Evolutionary conservation across 2,113 vertebrate genomes (phyloP).

Genomic region (Caloenas nicobarica): DNA sequence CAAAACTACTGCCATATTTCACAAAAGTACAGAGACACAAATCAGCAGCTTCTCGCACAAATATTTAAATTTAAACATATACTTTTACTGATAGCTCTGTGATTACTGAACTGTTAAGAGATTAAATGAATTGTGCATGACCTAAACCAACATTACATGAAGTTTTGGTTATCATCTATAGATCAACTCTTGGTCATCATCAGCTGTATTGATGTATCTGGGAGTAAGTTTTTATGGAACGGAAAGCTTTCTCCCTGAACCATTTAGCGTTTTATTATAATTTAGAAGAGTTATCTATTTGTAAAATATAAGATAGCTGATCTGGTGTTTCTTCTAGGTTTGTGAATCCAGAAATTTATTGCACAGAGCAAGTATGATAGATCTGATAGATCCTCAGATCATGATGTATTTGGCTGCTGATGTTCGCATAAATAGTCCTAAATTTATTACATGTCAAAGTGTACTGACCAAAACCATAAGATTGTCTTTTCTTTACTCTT

Average conservation of each 20-base stretch:
- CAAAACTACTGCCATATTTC: not conserved
- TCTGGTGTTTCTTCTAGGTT: not conserved
- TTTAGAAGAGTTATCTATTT: not conserved
- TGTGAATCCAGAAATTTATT: not conserved
- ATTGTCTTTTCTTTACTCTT: not conserved
- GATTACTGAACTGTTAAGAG: not conserved
- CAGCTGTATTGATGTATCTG: not conserved
- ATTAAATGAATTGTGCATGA: not conserved
- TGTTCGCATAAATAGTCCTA: not conserved
- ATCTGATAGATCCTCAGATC: not conserved
- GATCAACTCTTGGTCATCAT: not conserved
- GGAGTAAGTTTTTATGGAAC: not conserved
- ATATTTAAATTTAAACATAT: not conserved
- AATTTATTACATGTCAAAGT: not conserved
- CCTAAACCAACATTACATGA: not conserved
- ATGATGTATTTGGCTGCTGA: not conserved
- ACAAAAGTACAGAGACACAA: not conserved
- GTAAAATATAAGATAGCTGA: not conserved
- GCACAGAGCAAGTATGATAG: not conserved
- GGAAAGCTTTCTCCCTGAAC: not conserved
- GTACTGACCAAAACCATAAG: not conserved
- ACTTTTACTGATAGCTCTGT: not conserved
- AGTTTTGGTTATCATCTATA: not conserved
- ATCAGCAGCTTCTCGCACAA: not conserved
- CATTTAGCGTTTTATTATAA: not conserved